These are phyloP conservation scores for Drosophila macrothrix DNA, from an alignment of 2,888 invertebrate species.

Conservation along the genomic window DNA sequence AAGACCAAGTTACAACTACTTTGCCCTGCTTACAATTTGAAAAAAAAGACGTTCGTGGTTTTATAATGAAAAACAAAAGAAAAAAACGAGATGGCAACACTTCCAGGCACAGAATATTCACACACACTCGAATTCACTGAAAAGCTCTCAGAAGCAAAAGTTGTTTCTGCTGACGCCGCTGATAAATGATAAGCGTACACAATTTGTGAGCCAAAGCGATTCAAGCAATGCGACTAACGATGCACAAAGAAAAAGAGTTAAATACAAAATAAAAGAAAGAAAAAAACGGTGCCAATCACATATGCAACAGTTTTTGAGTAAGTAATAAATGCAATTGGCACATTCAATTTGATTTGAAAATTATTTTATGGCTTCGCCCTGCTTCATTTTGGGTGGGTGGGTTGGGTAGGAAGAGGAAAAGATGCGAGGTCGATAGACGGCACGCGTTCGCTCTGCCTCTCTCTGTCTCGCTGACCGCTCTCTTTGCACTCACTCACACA, in stretches of 20 bases:
- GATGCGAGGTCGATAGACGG: conserved; percentile 54
- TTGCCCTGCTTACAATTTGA: background rate
- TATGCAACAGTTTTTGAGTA: conserved; percentile 25
- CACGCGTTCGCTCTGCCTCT: conserved; percentile 39
- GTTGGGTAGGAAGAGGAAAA: conserved; percentile 18
- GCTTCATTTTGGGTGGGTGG: conserved; percentile 32
- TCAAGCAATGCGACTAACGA: background rate
- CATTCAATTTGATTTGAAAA: conserved; percentile 36
- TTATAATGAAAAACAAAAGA: conserved; percentile 27
- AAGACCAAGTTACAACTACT: conserved; percentile 10
- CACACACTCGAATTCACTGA: conserved; percentile 18
- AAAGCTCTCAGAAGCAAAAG: conserved; percentile 54
- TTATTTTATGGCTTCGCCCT: conserved; percentile 54
- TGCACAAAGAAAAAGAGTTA: conserved; percentile 20
- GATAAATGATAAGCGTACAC: conserved; percentile 58
- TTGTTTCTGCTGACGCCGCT: conserved; percentile 60
- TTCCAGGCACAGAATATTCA: conserved; percentile 29
- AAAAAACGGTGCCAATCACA: background rate
- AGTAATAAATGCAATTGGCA: conserved; percentile 39
- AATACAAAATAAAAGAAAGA: conserved; percentile 9
- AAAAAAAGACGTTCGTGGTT: conserved; percentile 5
- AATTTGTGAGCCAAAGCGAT: conserved; percentile 32
- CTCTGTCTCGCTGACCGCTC: conserved; percentile 33
- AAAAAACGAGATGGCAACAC: conserved; percentile 55
- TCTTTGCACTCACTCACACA: conserved; percentile 61